phyloP scores from a whole-genome alignment of 2,113 vertebrate genomes.

The Nicator chloris region DNA sequence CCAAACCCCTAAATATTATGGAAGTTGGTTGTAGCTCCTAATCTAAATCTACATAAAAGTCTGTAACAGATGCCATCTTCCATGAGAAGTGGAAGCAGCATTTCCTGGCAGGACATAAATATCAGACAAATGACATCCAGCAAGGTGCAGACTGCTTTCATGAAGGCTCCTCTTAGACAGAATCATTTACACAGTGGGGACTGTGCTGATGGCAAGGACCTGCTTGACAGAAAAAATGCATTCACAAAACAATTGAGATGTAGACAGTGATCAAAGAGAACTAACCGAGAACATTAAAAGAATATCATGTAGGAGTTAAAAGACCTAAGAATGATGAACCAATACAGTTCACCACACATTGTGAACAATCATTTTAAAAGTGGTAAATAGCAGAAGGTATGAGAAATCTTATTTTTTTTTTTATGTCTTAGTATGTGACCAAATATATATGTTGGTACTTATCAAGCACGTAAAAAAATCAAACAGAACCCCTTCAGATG shows the following conservation, averaged over 20 bases:
- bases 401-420: not conserved
- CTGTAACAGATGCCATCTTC: not conserved
- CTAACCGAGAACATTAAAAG: not conserved
- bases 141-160: not conserved
- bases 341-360: not conserved
- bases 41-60: not conserved
- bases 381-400: not conserved
- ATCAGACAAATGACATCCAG: not conserved
- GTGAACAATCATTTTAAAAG: not conserved
- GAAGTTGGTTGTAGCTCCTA: not conserved
- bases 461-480: not conserved
- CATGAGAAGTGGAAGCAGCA: not conserved
- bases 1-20: not conserved
- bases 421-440: not conserved
- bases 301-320: not conserved
- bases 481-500: not conserved
- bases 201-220: not conserved
- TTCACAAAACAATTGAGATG: fast-evolving
- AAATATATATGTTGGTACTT: not conserved
- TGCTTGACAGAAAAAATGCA: not conserved
- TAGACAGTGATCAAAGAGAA: not conserved
- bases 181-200: not conserved
- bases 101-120: not conserved
- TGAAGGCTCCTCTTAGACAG: not conserved
- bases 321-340: not conserved